Base-by-base conservation (phyloP, 1,140 invertebrate species). In the Globodera ellingtonae region DNA sequence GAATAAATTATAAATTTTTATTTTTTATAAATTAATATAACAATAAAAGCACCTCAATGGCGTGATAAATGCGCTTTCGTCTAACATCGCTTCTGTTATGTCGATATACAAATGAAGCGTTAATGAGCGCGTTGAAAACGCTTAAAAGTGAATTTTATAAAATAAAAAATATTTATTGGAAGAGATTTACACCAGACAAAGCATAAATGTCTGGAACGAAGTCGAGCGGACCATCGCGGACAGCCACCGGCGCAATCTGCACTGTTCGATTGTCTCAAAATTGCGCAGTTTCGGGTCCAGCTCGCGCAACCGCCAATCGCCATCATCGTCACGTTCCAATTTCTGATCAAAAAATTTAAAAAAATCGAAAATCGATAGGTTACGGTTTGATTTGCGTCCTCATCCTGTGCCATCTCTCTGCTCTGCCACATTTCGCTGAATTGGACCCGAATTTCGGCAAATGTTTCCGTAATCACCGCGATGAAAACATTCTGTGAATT, bases 401-500 rank as follows among this genome's bases (percentile, higher is more conserved):
- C 87, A 44, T 89, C 86, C 62, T 81, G 67, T 10, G 75, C 78
- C 21, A 85, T 75, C 65, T 89, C 95, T 69, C 90, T 85, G 0
- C 94, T 94, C n/a, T 96, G 96, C 98, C 98, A 99, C 95, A 99
- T 98, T 91, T 99, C 97, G 90, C 99, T 97, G 90, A 99, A 99
- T 90, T 99, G 98, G 0, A 99, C 98, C 85, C 98, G 92, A 84
- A 99, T 98, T 91, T 99, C 98, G 89, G 99, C 99, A 90, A 99
- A 99, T 0, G 98, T 99, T 91, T 99, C 98, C 6, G 97, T 99
- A 80, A 99, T 99, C 0, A 99, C 97, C 84, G 98, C 98, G 91
- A 99, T 99, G 92, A 99, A 99, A 62, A 99, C 98, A 89, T 99
- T 99, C 91, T 92, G 85, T 18, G 35, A 35, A 35, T 35, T 35